Conservation (phyloP, 2,888 invertebrate species). For the Metellina segmentata region DNA sequence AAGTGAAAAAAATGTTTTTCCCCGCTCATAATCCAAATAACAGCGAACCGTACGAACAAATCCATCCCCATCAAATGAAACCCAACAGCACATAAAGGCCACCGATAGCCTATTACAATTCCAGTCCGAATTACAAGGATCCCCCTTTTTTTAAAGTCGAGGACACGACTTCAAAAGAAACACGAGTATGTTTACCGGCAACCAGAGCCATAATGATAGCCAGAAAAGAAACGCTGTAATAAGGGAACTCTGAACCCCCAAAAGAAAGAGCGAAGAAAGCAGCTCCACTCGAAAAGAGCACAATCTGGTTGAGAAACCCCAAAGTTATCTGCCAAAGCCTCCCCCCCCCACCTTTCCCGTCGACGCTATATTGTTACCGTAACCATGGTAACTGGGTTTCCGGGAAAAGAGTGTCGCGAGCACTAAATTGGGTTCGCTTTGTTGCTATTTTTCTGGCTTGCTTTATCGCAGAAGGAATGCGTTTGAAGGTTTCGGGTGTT, state of each 20-base stretch:
- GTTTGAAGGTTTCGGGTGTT: no score
- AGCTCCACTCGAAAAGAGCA: neutral
- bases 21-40: neutral
- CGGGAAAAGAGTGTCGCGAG: constrained; percentile 22
- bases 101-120: neutral
- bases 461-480: neutral
- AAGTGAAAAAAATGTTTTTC: neutral
- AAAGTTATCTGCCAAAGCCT: constrained; percentile 30
- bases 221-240: neutral
- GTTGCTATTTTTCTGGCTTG: neutral
- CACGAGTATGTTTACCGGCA: constrained; percentile 37
- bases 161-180: neutral
- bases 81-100: neutral
- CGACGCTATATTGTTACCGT: constrained; percentile 52
- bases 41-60: neutral
- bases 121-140: neutral
- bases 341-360: neutral
- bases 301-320: constrained; percentile 7
- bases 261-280: neutral
- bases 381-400: constrained; percentile 37
- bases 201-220: constrained; percentile 13
- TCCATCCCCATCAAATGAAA: neutral
- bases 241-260: neutral
- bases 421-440: constrained; percentile 40
- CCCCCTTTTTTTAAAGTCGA: neutral